phyloP scores from a whole-genome alignment of 2,888 invertebrate species.

The Proisotoma minuta region DNA sequence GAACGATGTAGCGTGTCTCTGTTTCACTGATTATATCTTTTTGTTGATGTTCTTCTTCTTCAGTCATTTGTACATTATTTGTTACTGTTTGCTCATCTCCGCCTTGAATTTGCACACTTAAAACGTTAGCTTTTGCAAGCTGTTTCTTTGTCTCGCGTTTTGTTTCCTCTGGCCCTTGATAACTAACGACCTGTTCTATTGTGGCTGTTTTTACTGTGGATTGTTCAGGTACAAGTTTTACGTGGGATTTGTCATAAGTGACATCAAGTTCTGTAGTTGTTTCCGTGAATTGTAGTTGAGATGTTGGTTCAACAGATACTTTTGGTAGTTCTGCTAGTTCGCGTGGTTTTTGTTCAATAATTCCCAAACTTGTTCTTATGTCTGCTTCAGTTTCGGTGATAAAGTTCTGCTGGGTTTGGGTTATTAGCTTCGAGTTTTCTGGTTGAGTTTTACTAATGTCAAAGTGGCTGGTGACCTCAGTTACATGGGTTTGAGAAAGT shows the following conservation, averaged over 20 bases:
- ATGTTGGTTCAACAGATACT: not conserved
- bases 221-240: too few relatives aligned
- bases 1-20: conserved; percentile 22
- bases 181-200: not conserved
- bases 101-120: not conserved
- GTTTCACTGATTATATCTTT: conserved; percentile 12
- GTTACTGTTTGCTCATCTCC: not conserved
- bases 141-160: not conserved
- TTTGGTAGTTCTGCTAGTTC: too few relatives aligned
- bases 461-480: not conserved
- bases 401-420: not conserved
- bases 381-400: not conserved
- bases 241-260: too few relatives aligned
- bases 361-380: not conserved
- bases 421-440: not conserved
- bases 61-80: not conserved
- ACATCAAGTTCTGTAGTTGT: not conserved
- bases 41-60: not conserved
- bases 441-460: not conserved
- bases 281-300: not conserved
- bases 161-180: not conserved
- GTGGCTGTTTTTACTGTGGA: not conserved
- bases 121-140: not conserved
- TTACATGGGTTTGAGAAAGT: not conserved
- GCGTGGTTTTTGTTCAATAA: not conserved